A percentile compares a stretch with the other conserved stretches of the same genome.
Conservation (phyloP, 2,113 vertebrate genomes). For the Eulemur macaco region DNA sequence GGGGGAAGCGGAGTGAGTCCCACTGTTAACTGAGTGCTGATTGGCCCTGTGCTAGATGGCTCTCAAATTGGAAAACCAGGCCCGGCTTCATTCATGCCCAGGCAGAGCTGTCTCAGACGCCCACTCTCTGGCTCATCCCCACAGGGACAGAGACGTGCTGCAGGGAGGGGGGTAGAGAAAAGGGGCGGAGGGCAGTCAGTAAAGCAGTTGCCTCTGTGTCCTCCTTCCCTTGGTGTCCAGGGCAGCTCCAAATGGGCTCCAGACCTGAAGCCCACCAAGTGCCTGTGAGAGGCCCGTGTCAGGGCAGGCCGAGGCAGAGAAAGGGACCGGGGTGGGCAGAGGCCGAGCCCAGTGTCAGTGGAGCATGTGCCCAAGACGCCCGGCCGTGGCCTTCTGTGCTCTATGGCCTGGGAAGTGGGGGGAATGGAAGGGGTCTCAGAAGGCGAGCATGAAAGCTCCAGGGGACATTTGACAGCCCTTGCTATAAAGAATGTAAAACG, state of each 20-base stretch:
- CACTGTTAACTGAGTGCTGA: neutral
- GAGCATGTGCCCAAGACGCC: neutral
- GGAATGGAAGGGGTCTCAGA: neutral
- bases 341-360: neutral
- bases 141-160: rapidly evolving
- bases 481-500: neutral
- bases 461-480: neutral
- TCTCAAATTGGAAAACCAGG: neutral
- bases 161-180: neutral
- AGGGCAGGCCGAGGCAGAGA: neutral
- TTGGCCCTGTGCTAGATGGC: neutral
- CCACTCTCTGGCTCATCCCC: neutral
- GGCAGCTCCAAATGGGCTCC: neutral
- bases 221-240: neutral
- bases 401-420: too few species aligned
- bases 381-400: neutral
- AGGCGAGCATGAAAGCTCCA: neutral
- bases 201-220: neutral
- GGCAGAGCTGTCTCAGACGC: neutral
- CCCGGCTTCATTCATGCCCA: neutral
- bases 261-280: neutral
- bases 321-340: neutral
- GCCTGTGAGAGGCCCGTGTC: rapidly evolving
- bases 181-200: neutral
- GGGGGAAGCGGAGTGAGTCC: neutral